phyloP scores from a whole-genome alignment of 2,888 invertebrate species.

The Yponomeuta cagnagella region DNA sequence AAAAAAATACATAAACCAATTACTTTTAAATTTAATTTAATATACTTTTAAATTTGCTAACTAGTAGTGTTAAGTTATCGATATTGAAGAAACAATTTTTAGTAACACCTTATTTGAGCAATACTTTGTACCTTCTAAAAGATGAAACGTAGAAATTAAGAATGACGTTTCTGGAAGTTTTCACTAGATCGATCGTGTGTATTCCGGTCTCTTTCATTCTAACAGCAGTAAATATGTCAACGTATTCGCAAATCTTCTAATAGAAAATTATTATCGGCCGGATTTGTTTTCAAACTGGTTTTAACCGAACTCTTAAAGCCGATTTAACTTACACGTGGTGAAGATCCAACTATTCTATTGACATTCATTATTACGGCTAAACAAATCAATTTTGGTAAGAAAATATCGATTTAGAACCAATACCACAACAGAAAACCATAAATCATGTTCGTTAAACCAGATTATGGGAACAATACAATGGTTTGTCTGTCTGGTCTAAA shows the following conservation, averaged over 20 bases:
- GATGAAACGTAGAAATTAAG: neutral
- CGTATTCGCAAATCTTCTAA: slow-evolving; percentile 12
- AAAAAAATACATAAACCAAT: too few relatives aligned
- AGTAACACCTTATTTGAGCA: too few relatives aligned
- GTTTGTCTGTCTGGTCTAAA: neutral
- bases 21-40: too few relatives aligned
- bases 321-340: neutral
- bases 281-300: slow-evolving; percentile 11
- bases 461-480: neutral
- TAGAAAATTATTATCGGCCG: slow-evolving; percentile 12
- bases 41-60: too few relatives aligned
- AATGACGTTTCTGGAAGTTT: neutral
- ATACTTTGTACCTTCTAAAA: too few relatives aligned
- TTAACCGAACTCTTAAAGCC: neutral
- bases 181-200: neutral
- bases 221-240: slow-evolving; percentile 9
- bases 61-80: too few relatives aligned
- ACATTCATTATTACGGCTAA: neutral
- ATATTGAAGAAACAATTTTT: too few relatives aligned
- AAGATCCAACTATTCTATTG: neutral
- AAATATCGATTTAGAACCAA: neutral
- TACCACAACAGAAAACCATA: neutral
- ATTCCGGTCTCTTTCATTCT: neutral
- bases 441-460: neutral
- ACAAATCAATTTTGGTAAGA: neutral